A percentile compares a stretch with the other conserved stretches of the same genome.
Evolutionary conservation across 92 coral and sea anemone genomes (phyloP).

Genomic region (Pocillopora meandrina): DNA sequence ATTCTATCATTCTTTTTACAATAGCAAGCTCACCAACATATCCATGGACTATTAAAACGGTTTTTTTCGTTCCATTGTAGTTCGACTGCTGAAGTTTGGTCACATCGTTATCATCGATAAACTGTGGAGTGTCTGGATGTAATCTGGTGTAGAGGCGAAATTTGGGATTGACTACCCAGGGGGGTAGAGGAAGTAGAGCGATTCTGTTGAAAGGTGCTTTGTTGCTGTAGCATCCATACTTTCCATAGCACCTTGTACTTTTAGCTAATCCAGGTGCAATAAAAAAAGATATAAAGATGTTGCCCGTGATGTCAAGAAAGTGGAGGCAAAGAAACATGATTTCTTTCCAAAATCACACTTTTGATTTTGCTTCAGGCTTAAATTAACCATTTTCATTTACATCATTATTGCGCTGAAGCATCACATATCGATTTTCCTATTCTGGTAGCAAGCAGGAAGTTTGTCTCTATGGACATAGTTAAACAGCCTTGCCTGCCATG

Average conservation of each 20-base stretch:
- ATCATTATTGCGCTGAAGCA: too few relatives aligned
- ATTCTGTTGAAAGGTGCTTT: conserved; percentile 36
- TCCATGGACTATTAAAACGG: conserved; percentile 58
- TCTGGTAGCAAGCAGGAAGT: too few relatives aligned
- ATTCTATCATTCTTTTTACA: background rate
- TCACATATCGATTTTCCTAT: too few relatives aligned
- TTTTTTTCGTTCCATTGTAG: conserved; percentile 47
- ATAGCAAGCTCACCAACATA: conserved; percentile 8
- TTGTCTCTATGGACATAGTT: too few relatives aligned
- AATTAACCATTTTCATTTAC: too few relatives aligned
- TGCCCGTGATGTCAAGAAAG: background rate
- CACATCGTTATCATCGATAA: conserved; percentile 30
- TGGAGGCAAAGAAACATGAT: background rate
- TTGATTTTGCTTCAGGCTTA: too few relatives aligned
- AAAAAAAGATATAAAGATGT: background rate
- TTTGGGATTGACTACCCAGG: conserved; percentile 9
- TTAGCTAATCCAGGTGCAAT: background rate
- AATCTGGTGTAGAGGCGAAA: conserved; percentile 49
- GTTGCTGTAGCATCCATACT: conserved; percentile 56
- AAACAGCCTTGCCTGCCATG: too few relatives aligned
- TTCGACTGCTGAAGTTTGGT: conserved; percentile 43
- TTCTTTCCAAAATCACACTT: background rate
- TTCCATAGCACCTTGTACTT: conserved; percentile 36
- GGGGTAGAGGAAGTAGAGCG: conserved; percentile 44
- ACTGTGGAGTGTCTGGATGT: background rate